Evolutionary conservation across 2,113 vertebrate genomes (phyloP), one percentile per base, ranked within the genome.

Genomic region (Megaceryle torquata): DNA sequence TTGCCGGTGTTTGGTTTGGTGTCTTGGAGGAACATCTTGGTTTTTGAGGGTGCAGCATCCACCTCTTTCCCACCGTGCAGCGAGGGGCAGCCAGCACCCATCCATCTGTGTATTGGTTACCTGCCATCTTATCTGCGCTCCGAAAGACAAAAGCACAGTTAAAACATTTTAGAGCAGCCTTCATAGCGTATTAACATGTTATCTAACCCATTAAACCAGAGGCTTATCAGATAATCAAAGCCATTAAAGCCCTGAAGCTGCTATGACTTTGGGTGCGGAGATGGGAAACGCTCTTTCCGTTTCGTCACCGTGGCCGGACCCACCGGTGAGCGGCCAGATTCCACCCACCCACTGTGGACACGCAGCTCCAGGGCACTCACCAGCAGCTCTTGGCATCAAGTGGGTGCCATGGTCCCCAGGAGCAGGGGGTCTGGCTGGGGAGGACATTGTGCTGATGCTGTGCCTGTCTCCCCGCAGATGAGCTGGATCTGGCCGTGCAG

Each of bases 121-220:
- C 96, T 98, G 98, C 97, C 98, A 97, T 86, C 97, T 98, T 98
- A 98, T 98, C 98, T 97, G 96, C 83, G 35, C 93, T 39, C 46
- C 26, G 61, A 95, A 97, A 97, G 98, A 98, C 98, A 98, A 97
- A 98, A 96, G 95, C 97, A 88, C 96, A 91, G 97, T 96, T 96
- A 97, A 96, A 97, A 93, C 93, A 84, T 96, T 98, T 97, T 95
- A 92, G 95, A 93, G 71, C 94, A 95, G 98, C 96, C 97, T 98
- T 97, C 96, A 89, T 89, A 88, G 97, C n/a, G 41, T 95, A 98
- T 97, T 98, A 97, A 93, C 97, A 86, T 96, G 91, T 97, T 98
- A 98, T 98, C 98, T 97, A 76, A 76, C 92, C 98, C 97, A 98
- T 98, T 98, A 98, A 97, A 97, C 94, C 53, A 41, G 95, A 80